phyloP scores from a whole-genome alignment of 2,797 vertebrate species.

The Arctocebus calabarensis region DNA sequence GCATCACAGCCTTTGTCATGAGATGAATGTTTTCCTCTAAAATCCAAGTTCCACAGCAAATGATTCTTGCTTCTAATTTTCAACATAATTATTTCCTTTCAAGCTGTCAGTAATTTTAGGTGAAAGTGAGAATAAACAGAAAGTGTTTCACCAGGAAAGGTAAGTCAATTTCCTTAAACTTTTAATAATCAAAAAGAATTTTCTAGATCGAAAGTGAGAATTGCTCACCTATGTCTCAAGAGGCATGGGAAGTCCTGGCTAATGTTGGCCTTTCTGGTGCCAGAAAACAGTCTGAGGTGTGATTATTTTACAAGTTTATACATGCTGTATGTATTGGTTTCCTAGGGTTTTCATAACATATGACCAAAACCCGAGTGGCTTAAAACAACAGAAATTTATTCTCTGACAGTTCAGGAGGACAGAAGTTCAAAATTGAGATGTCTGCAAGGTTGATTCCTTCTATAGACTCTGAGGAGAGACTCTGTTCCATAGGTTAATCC shows the following conservation, averaged over 20 bases:
- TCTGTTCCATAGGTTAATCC: not conserved
- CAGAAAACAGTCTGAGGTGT: not conserved
- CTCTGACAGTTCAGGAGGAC: not conserved
- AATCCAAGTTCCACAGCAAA: not conserved
- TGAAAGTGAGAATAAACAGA: constrained; percentile 9
- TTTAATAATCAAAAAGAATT: constrained; percentile 43
- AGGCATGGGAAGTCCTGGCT: not conserved
- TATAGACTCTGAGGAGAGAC: not conserved
- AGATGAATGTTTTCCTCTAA: not conserved
- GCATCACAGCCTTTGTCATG: not conserved
- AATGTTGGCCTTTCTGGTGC: not conserved
- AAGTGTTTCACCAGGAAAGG: constrained; percentile 19
- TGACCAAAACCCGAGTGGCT: not conserved
- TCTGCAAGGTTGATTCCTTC: not conserved
- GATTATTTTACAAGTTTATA: not conserved
- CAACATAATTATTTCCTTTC: constrained; percentile 38
- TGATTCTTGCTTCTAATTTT: constrained; percentile 9
- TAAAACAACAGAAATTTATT: not conserved
- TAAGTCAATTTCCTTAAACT: not conserved
- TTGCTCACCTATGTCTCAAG: not conserved
- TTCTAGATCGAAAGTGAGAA: not conserved
- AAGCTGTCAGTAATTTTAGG: constrained; percentile 18
- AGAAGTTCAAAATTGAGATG: not conserved
- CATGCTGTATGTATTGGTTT: not conserved
- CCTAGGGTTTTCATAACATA: not conserved